Evolutionary conservation across 2,113 vertebrate species (phyloP).

Genomic region (Xenopus borealis): DNA sequence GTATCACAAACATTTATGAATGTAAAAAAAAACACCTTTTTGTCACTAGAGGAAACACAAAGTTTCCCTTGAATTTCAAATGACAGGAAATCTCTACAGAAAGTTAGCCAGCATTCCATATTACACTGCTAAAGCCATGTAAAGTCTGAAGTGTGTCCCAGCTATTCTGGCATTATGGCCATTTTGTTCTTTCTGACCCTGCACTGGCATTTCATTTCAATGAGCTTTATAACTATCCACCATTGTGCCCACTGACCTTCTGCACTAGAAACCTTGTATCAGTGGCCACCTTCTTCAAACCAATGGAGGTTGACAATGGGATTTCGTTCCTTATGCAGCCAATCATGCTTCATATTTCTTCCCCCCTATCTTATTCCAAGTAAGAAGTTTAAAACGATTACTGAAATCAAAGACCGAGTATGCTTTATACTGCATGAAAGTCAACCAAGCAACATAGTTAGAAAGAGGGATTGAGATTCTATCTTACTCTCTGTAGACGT

Average conservation of each 20-base stretch:
- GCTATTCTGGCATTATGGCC: neutral
- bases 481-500: slow-evolving; percentile 51
- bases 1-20: too few relatives aligned
- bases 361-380: slow-evolving; percentile 23
- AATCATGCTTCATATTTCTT: slow-evolving; percentile 41
- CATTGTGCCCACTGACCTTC: slow-evolving; percentile 13
- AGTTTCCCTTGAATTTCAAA: too few relatives aligned
- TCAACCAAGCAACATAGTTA: slow-evolving; percentile 45
- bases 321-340: slow-evolving; percentile 18
- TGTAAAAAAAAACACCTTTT: too few relatives aligned
- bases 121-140: too few relatives aligned
- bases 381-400: slow-evolving; percentile 28
- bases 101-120: too few relatives aligned
- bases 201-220: slow-evolving; percentile 17
- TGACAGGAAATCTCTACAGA: too few relatives aligned
- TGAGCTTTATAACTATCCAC: slow-evolving; percentile 2
- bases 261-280: slow-evolving; percentile 13
- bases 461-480: slow-evolving; percentile 48
- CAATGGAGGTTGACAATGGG: slow-evolving; percentile 25
- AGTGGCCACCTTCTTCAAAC: slow-evolving; percentile 19
- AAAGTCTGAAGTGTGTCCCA: too few relatives aligned
- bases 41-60: too few relatives aligned
- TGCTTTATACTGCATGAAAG: slow-evolving; percentile 41
- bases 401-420: slow-evolving; percentile 38
- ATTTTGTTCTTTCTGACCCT: slow-evolving; percentile 18